Percentiles rank a stretch among this genome's conserved stretches.
Evolutionary conservation across 2,888 invertebrate genomes (phyloP).

Genomic region (Synanthedon andrenaeformis): DNA sequence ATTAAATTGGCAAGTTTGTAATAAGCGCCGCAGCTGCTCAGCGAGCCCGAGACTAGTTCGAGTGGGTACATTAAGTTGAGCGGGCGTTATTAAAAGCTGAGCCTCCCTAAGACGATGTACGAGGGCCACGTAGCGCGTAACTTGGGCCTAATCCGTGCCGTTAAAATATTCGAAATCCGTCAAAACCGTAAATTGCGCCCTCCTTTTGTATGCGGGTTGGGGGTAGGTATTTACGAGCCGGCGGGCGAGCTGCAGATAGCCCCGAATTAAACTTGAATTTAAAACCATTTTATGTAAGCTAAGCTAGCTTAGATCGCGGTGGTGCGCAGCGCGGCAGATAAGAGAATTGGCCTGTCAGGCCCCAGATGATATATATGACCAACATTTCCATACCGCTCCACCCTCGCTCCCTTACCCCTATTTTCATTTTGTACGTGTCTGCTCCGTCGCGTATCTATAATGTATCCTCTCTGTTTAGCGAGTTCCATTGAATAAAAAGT

Average conservation of each 20-base stretch:
- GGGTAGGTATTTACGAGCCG: constrained; percentile 48
- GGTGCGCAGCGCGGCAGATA: constrained; percentile 76
- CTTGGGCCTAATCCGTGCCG: constrained; percentile 39
- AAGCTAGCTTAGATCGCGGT: constrained; percentile 69
- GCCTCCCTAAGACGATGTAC: constrained; percentile 14
- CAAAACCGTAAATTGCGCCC: constrained; percentile 63
- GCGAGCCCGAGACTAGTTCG: constrained; percentile 17
- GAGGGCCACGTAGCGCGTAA: constrained; percentile 24
- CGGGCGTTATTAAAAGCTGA: constrained; percentile 38
- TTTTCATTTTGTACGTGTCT: constrained; percentile 71
- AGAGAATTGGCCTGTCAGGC: constrained; percentile 92
- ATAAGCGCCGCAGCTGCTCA: constrained; percentile 18
- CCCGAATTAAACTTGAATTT: constrained; percentile 69
- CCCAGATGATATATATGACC: constrained; percentile 90
- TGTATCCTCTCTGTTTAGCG: constrained; percentile 60
- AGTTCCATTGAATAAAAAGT: constrained; percentile 59
- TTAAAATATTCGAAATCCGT: constrained; percentile 63
- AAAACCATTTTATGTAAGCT: constrained; percentile 72
- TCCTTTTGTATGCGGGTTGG: constrained; percentile 54
- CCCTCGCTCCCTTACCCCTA: constrained; percentile 39
- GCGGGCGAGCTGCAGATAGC: constrained; percentile 58
- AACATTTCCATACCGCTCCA: constrained; percentile 81
- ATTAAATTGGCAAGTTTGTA: constrained; percentile 8
- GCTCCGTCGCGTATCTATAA: constrained; percentile 62
- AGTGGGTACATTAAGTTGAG: constrained; percentile 1